Evolutionary conservation across 2,797 vertebrate species (phyloP), one percentile per base, ranked within the genome.

Genomic region (Scleropages formosus): DNA sequence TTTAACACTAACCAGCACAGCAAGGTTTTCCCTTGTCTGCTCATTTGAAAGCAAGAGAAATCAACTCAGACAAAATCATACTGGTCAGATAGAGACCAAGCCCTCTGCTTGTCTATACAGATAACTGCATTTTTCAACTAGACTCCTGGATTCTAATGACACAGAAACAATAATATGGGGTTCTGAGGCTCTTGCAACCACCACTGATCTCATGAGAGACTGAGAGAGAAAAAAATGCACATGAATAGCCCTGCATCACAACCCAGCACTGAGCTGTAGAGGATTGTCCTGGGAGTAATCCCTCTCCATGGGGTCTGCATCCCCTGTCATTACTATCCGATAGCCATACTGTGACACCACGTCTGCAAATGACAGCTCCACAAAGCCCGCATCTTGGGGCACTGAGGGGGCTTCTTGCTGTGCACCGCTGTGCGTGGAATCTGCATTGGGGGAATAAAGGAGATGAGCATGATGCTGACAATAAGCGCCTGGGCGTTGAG

Each of bases 301-400:
- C 90, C 83, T 81, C 91, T 89, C 92, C 89, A 93, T 89, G 92
- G 90, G 88, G 90, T 85, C 91, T 90, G 88, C 88, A 91, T 91
- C 88, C 88, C 88, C 91, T 89, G 90, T 91, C 91, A 90, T 80
- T 85, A 84, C 89, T 85, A 78, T 81, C 82, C 82, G 81, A 85
- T 84, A 87, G 86, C 88, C 88, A 89, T 87, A 90, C 90, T 91
- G 91, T 87, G 89, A 91, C 72, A 84, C 87, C 79, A 87, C 84
- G 78, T 83, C 85, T 82, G 83, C 78, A 78, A 84, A 82, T 92
- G 91, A 94, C 93, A 94, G 87, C 82, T 85, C 59, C 72, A 94
- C 91, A 94, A 94, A 90, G 85, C 84, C 85, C 15, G 88, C 84
- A 81, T 88, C 90, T 85, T 74, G 31, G 87, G 84, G 87, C 82